phyloP scores from a whole-genome alignment of 2,797 vertebrate species.

The Thalassophryne amazonica region DNA sequence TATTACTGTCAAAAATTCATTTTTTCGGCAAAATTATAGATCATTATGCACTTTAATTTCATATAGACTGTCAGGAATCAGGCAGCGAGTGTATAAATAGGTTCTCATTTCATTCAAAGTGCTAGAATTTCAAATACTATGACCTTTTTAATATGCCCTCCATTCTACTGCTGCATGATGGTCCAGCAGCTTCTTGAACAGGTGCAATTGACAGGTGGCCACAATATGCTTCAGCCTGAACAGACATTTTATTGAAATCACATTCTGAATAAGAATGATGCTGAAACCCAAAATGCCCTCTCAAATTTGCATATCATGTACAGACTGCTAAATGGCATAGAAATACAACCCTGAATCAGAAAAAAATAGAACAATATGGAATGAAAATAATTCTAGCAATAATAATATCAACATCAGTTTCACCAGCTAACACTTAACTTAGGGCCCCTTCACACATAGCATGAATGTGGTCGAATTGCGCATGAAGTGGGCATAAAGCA shows the following conservation, averaged over 20 bases:
- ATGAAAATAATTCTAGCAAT: no score
- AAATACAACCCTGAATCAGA: no score
- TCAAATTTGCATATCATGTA: constrained; percentile 23
- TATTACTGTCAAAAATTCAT: constrained; percentile 45
- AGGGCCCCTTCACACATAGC: no score
- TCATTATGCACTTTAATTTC: constrained; percentile 30
- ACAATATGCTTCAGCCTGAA: constrained; percentile 33
- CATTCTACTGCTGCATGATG: constrained; percentile 35
- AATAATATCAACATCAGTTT: no score
- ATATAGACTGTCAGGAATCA: constrained; percentile 12
- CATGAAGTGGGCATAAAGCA: no score
- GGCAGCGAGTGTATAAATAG: constrained; percentile 30
- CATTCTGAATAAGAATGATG: constrained; percentile 38
- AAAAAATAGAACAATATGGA: no score
- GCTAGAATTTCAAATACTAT: constrained; percentile 62
- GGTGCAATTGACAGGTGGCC: constrained; percentile 55
- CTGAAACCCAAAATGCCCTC: background rate
- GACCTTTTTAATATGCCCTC: constrained; percentile 70
- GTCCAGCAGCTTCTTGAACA: constrained; percentile 51
- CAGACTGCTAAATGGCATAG: no score
- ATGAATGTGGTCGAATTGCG: no score
- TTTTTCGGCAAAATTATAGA: constrained; percentile 38
- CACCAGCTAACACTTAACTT: no score
- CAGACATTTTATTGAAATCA: constrained; percentile 39
- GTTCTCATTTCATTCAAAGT: constrained; percentile 54